Evolutionary conservation across 2,113 vertebrate species (phyloP).

Genomic region (Salvelinus fontinalis): DNA sequence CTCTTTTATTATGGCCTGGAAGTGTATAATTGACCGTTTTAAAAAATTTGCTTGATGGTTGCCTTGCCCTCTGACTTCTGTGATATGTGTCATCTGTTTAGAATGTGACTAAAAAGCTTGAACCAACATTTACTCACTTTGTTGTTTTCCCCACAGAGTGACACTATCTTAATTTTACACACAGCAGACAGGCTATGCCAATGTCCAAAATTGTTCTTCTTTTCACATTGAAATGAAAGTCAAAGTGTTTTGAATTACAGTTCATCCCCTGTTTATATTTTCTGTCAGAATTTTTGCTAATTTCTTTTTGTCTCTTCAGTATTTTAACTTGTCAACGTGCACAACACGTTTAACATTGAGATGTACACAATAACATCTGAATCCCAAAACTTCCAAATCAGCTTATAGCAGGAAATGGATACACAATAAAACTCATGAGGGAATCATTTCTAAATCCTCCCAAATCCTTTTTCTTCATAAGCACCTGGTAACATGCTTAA

Average conservation of each 20-base stretch:
- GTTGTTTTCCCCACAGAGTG: conserved; percentile 36
- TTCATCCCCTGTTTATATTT: conserved; percentile 18
- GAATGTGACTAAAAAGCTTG: conserved; percentile 49
- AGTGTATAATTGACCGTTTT: conserved; percentile 58
- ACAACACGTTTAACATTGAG: conserved; percentile 34
- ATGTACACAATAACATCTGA: conserved; percentile 35
- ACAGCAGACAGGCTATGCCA: conserved; percentile 2
- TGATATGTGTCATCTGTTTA: conserved; percentile 69
- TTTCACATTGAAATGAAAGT: conserved; percentile 24
- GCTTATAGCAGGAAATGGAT: conserved; percentile 45
- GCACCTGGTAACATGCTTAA: conserved; percentile 56
- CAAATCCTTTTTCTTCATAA: conserved; percentile 58
- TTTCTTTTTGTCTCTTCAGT: conserved; percentile 8
- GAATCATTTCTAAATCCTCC: conserved; percentile 54
- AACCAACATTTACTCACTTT: conserved; percentile 37
- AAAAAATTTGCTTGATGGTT: conserved; percentile 54
- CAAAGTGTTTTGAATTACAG: conserved; percentile 22
- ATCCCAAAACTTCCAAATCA: conserved; percentile 58
- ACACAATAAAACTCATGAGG: conserved; percentile 43
- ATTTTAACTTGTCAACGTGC: conserved; percentile 18
- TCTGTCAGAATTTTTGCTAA: conserved; percentile 1
- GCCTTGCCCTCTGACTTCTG: conserved; percentile 58
- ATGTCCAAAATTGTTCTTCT: conserved; percentile 32
- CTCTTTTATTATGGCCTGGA: conserved; percentile 7
- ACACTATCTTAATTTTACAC: conserved; percentile 24